Conservation (phyloP, 1,140 invertebrate species). For the Calephelis nemesis region DNA sequence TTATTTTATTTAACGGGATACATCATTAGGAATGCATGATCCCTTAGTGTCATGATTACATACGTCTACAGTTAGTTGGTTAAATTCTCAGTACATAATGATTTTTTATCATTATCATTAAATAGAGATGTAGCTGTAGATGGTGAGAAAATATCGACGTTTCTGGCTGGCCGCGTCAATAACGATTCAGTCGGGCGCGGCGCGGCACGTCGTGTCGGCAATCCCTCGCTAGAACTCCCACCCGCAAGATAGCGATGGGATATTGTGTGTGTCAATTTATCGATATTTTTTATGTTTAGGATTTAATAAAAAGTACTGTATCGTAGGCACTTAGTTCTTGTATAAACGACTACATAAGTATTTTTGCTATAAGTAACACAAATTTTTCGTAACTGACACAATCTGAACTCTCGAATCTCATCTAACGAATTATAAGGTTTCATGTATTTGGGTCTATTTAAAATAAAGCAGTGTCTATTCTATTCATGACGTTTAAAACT, state of each 20-base stretch:
- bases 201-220: constrained; percentile 34
- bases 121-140: constrained; percentile 36
- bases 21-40: constrained; percentile 8
- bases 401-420: no score
- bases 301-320: no score
- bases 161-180: constrained; percentile 40
- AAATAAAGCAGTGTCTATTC: no score
- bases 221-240: constrained; percentile 34
- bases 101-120: constrained; percentile 38
- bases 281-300: constrained; percentile 14
- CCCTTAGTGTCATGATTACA: constrained; percentile 1
- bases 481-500: no score
- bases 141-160: constrained; percentile 40
- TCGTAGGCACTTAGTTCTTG: no score
- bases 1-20: not conserved
- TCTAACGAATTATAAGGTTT: no score
- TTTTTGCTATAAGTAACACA: no score
- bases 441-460: no score
- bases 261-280: not conserved
- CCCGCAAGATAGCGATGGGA: constrained; percentile 28
- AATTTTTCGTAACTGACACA: no score
- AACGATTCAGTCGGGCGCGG: constrained; percentile 41
- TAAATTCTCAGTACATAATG: constrained; percentile 19
- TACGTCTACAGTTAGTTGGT: constrained; percentile 9
- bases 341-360: no score